Evolutionary conservation across 2,888 invertebrate genomes (phyloP), one percentile per base, ranked within the genome.

Genomic region (Euplagia quadripunctaria): DNA sequence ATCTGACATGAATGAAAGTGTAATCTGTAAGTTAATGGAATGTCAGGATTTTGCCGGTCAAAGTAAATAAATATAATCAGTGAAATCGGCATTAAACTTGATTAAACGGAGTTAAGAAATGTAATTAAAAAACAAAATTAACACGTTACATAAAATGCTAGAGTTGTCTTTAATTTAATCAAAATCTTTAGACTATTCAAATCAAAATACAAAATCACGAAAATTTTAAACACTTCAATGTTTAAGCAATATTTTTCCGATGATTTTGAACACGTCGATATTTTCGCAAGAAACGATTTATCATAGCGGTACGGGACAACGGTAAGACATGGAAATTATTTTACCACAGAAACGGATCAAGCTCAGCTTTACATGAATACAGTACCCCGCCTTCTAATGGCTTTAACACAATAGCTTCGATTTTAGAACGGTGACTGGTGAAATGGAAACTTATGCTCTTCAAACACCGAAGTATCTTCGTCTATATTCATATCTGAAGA

Each of bases 281-380:
- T 74, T 79, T 69, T 77, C 63, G 71, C 70, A 66, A 67, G 52
- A 63, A 70, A 75, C 80, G 77, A 85, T 85, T 83, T 84, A 84
- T 85, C 83, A 80, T 76, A 71, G 46, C 31, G 69, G 64, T 55
- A 75, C 63, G 77, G 78, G 64, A 78, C 65, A 41, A 64, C 68
- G 66, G 70, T 70, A 67, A 78, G 82, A 87, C 86, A 86, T 84
- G 87, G 78, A 88, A 90, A 89, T 87, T 90, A 87, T 89, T 88
- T 90, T 86, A 84, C 76, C 80, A 79, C 79, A 79, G 73, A 84
- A 88, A 85, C 78, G 89, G 87, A 89, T 89, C 87, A 86, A 73
- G 78, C 76, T 82, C 79, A 78, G 84, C 83, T 85, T 85, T 86
- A 87, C 88, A 85, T 87, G 86, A 87, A 86, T 14, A 61, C 31